These are phyloP conservation scores for Merluccius polli DNA, from an alignment of 2,797 vertebrate species.

Conservation along the genomic window DNA sequence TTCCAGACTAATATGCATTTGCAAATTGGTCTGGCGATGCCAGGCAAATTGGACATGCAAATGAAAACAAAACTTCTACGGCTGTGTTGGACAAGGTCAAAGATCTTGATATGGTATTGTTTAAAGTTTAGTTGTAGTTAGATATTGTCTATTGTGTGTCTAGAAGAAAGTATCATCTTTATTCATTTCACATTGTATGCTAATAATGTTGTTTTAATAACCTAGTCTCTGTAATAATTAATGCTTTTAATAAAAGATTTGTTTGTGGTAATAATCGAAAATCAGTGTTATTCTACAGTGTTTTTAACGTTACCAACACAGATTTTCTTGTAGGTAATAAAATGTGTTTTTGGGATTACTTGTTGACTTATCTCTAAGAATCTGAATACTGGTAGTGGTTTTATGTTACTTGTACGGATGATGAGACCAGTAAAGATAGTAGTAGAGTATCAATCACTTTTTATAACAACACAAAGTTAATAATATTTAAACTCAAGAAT, in stretches of 20 bases:
- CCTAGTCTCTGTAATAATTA: neutral
- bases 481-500: neutral
- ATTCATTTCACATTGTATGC: neutral
- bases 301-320: neutral
- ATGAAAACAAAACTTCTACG: neutral
- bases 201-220: neutral
- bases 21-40: too few relatives aligned
- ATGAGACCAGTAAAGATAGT: neutral
- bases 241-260: neutral
- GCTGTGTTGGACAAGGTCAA: neutral
- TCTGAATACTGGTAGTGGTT: neutral
- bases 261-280: neutral
- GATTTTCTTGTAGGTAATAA: neutral
- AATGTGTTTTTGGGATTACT: neutral
- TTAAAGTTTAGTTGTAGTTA: neutral
- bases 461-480: neutral
- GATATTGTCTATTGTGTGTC: neutral
- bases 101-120: neutral
- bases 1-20: too few relatives aligned
- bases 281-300: neutral
- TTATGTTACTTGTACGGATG: neutral
- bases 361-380: neutral
- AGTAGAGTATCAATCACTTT: neutral
- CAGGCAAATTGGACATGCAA: too few relatives aligned
- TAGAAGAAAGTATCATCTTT: neutral